phyloP scores from a whole-genome alignment of 2,888 invertebrate genomes.

The Hyppa rectilinea region DNA sequence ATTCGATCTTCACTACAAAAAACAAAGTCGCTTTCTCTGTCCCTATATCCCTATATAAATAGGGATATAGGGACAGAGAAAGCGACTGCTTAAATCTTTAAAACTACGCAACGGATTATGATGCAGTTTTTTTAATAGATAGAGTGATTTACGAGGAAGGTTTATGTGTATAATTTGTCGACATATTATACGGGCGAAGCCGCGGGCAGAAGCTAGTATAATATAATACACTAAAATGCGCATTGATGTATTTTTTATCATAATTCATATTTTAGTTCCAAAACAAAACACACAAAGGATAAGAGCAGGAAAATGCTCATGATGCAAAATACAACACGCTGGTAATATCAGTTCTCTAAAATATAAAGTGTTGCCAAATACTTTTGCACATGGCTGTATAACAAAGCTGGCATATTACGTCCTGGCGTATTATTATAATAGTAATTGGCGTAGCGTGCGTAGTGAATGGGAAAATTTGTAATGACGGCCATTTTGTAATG shows the following conservation, averaged over 20 bases:
- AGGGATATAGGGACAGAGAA: too few species aligned
- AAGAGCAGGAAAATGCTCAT: not conserved
- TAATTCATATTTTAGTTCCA: not conserved
- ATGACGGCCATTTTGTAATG: conserved; percentile 54
- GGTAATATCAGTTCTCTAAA: not conserved
- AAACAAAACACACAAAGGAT: not conserved
- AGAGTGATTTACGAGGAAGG: too few species aligned
- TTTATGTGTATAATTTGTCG: too few species aligned
- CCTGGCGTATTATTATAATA: conserved; percentile 57
- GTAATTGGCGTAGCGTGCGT: conserved; percentile 63
- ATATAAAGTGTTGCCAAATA: conserved; percentile 11
- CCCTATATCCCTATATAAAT: too few species aligned
- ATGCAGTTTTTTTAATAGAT: too few species aligned
- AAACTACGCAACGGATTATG: too few species aligned
- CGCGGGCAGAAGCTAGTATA: too few species aligned
- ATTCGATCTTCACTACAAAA: too few species aligned
- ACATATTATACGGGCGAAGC: too few species aligned
- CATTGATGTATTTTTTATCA: not conserved
- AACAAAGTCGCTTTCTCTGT: too few species aligned
- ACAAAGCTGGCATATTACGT: conserved; percentile 37
- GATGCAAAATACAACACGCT: not conserved
- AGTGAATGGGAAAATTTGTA: conserved; percentile 53
- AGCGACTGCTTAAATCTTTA: too few species aligned
- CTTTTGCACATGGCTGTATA: conserved; percentile 39
- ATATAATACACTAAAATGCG: not conserved